Evolutionary conservation across 1,140 invertebrate species (phyloP).

Genomic region (Drosophila biarmipes): DNA sequence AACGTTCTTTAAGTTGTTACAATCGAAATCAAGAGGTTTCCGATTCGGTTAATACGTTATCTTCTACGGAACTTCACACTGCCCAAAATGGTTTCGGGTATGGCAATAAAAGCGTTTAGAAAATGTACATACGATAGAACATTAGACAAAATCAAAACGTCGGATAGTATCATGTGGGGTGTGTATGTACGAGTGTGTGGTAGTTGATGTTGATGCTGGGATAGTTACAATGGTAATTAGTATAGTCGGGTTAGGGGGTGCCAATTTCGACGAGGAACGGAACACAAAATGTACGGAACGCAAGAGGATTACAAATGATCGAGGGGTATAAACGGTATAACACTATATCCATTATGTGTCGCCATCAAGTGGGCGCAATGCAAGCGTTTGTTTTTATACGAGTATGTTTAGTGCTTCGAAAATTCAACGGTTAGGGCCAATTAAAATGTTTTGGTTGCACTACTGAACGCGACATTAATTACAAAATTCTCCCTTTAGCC

Average conservation of each 20-base stretch:
- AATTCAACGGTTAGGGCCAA: slow-evolving; percentile 77
- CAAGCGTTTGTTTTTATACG: slow-evolving; percentile 52
- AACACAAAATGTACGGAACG: slow-evolving; percentile 72
- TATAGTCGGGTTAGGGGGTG: slow-evolving; percentile 49
- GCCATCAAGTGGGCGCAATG: slow-evolving; percentile 56
- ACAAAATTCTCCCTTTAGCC: slow-evolving; percentile 83
- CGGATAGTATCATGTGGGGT: slow-evolving; percentile 25
- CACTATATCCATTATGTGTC: slow-evolving; percentile 44
- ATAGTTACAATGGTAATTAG: slow-evolving; percentile 78
- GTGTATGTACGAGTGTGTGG: slow-evolving; percentile 22
- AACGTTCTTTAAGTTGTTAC: slow-evolving; percentile 52
- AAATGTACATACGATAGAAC: slow-evolving; percentile 67
- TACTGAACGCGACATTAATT: slow-evolving; percentile 68
- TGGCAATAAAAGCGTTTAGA: slow-evolving; percentile 73
- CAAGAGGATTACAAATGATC: slow-evolving; percentile 72
- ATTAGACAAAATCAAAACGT: slow-evolving; percentile 47
- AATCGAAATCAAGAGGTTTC: slow-evolving; percentile 51
- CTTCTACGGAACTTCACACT: slow-evolving; percentile 61
- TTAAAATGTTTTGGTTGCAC: slow-evolving; percentile 50
- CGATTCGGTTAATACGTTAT: slow-evolving; percentile 57
- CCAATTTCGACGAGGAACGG: slow-evolving; percentile 70
- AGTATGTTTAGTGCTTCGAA: slow-evolving; percentile 69
- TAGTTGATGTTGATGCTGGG: slow-evolving; percentile 61
- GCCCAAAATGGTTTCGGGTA: slow-evolving; percentile 32
- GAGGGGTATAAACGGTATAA: slow-evolving; percentile 40